Evolutionary conservation across 2,797 vertebrate species (phyloP).

Genomic region (Chaetodon trifasciatus): DNA sequence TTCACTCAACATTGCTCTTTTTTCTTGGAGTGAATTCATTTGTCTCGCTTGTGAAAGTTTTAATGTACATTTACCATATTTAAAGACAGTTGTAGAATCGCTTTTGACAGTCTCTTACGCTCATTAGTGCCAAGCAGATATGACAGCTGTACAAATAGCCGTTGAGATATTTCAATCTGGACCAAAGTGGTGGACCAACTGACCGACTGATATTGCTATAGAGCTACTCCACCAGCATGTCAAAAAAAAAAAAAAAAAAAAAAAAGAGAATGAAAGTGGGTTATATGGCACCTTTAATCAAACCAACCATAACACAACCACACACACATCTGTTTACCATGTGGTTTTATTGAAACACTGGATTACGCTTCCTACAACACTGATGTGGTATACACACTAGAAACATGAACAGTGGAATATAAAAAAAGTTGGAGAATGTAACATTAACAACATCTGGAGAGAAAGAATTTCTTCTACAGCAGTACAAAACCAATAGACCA

Average conservation of each 20-base stretch:
- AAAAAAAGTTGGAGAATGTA: conserved; percentile 51
- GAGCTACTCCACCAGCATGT: too few species aligned
- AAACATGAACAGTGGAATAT: conserved; percentile 46
- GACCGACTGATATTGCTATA: background rate
- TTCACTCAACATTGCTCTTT: background rate
- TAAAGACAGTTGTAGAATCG: background rate
- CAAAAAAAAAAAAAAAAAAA: too few species aligned
- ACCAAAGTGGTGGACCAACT: background rate
- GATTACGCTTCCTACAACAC: conserved; percentile 69
- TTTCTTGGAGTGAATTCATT: background rate
- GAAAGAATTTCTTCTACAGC: conserved; percentile 47
- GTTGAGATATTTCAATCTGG: background rate
- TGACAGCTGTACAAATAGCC: too few species aligned
- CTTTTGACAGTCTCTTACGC: too few species aligned
- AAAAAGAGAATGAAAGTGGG: background rate
- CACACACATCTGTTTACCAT: conserved; percentile 43
- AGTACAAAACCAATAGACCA: conserved; percentile 43
- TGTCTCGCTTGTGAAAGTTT: background rate
- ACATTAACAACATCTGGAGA: conserved; percentile 32
- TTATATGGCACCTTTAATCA: background rate
- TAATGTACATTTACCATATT: background rate
- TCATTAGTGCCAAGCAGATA: background rate
- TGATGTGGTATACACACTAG: conserved; percentile 59
- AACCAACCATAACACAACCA: conserved; percentile 11
- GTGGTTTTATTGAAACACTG: conserved; percentile 79